Conservation (phyloP, 1,140 invertebrate genomes). For the Ips typographus region DNA sequence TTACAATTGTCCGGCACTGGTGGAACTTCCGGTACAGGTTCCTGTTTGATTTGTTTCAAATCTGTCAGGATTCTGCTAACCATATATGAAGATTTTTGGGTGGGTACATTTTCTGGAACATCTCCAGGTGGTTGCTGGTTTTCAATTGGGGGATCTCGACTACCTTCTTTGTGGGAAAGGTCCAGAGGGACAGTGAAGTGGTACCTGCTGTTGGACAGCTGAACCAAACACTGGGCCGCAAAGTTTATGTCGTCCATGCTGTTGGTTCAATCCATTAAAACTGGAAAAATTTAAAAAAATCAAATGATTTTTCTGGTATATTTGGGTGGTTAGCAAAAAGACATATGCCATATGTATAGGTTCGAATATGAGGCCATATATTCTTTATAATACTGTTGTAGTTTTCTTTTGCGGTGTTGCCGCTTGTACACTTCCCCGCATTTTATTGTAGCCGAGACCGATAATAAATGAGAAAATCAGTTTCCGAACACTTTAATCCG, state of each 20-base stretch:
- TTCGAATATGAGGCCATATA: neutral
- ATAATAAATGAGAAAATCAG: too few species aligned
- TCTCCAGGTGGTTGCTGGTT: slow-evolving; percentile 38
- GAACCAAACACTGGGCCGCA: slow-evolving; percentile 62
- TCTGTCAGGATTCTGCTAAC: slow-evolving; percentile 64
- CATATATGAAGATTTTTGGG: slow-evolving; percentile 55
- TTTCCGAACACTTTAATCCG: too few species aligned
- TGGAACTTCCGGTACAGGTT: slow-evolving; percentile 53
- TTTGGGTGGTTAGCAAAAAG: neutral
- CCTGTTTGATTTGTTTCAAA: slow-evolving; percentile 59
- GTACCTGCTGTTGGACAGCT: slow-evolving; percentile 56
- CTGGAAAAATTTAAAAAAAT: slow-evolving; percentile 14
- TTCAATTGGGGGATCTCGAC: slow-evolving; percentile 38
- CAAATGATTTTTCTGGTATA: neutral
- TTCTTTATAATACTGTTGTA: too few species aligned
- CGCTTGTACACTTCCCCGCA: too few species aligned
- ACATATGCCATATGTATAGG: neutral
- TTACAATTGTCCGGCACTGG: slow-evolving; percentile 39
- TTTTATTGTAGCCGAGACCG: too few species aligned
- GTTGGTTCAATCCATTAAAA: slow-evolving; percentile 7
- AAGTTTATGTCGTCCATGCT: slow-evolving; percentile 57
- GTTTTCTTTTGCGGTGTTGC: too few species aligned
- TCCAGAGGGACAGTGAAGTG: slow-evolving; percentile 46
- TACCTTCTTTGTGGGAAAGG: slow-evolving; percentile 39
- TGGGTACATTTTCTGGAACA: slow-evolving; percentile 30